These are phyloP conservation scores for Drosophila navojoa DNA, from an alignment of 1,140 invertebrate species.

Conservation along the genomic window DNA sequence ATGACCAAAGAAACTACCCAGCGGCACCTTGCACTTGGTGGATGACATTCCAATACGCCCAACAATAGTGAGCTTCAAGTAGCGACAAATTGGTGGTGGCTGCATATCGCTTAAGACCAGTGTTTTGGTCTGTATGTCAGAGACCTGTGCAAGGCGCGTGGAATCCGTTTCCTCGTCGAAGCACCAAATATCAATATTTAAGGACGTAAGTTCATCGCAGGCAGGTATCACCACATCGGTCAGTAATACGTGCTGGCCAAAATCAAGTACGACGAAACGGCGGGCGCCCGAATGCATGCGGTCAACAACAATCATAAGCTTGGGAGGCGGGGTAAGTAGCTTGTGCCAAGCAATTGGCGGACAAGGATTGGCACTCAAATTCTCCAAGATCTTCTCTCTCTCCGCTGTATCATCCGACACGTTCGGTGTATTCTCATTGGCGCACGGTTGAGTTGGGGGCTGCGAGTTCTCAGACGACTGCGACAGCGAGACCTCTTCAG, in stretches of 20 bases:
- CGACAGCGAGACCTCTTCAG: conserved; percentile 29
- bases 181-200: conserved; percentile 95
- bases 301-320: conserved; percentile 95
- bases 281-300: conserved; percentile 95
- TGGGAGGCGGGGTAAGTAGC: conserved; percentile 89
- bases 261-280: conserved; percentile 95
- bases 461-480: conserved; percentile 40
- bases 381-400: conserved; percentile 57
- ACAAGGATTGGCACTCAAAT: conserved; percentile 58
- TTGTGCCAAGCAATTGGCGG: conserved; percentile 89
- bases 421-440: conserved; percentile 15
- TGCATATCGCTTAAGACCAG: conserved; percentile 94
- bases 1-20: conserved; percentile 97
- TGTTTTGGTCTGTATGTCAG: conserved; percentile 92
- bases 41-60: conserved; percentile 95
- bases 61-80: conserved; percentile 94
- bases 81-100: conserved; percentile 94
- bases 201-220: conserved; percentile 92
- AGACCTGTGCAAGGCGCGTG: conserved; percentile 92
- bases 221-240: conserved; percentile 94
- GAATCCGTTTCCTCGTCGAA: conserved; percentile 93
- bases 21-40: conserved; percentile 93
- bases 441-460: conserved; percentile 4
- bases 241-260: conserved; percentile 92
- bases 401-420: conserved; percentile 53